Conservation (phyloP, 2,888 invertebrate species). For the Cordilura impudica region DNA sequence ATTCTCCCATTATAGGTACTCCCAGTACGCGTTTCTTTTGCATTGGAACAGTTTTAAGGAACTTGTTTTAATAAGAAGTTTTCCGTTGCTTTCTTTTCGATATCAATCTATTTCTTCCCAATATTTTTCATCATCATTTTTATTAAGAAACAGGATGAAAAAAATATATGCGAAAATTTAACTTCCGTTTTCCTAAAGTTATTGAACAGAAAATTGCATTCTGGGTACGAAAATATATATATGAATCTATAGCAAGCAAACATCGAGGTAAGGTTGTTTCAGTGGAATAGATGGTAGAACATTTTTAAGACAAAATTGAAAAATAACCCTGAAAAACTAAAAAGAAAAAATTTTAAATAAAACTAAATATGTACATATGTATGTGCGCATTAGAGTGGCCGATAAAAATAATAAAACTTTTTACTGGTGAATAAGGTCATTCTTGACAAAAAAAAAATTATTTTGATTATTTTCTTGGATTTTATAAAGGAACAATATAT, state of each 20-base stretch:
- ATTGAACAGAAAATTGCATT: conserved; percentile 60
- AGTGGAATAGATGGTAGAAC: not conserved
- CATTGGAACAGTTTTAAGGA: conserved; percentile 44
- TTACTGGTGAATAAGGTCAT: too few relatives aligned
- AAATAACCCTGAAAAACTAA: too few relatives aligned
- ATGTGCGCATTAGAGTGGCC: too few relatives aligned
- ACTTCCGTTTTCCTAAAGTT: conserved; percentile 57
- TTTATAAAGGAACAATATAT: too few relatives aligned
- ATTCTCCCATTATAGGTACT: conserved; percentile 36
- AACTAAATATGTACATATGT: not conserved
- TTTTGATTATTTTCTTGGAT: too few relatives aligned
- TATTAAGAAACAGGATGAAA: conserved; percentile 19
- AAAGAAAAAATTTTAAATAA: too few relatives aligned
- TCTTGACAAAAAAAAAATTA: too few relatives aligned
- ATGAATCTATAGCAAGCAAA: conserved; percentile 7
- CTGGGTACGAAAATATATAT: not conserved
- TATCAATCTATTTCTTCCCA: conserved; percentile 41
- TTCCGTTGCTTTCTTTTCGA: conserved; percentile 47
- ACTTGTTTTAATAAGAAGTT: conserved; percentile 52
- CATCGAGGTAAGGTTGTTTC: conserved; percentile 35
- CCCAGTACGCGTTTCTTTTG: conserved; percentile 29
- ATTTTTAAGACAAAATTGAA: conserved; percentile 14
- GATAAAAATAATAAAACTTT: too few relatives aligned
- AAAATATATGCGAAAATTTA: conserved; percentile 53
- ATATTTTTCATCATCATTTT: not conserved